phyloP scores from a whole-genome alignment of 2,113 vertebrate species.

The Tricholaema leucomelas region DNA sequence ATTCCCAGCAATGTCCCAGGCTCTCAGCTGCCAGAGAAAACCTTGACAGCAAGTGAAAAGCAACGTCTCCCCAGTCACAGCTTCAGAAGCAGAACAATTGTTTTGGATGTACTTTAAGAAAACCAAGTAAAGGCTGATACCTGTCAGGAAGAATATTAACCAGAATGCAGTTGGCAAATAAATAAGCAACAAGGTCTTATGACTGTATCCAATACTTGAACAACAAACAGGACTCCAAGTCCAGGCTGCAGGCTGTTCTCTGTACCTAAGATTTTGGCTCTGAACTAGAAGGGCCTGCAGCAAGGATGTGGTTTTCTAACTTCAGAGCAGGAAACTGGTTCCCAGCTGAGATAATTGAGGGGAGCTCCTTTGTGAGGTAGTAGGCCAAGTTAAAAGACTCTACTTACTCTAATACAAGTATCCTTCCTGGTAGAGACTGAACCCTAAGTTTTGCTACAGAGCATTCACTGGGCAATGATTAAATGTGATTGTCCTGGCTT shows the following conservation, averaged over 20 bases:
- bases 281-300: not conserved
- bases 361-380: not conserved
- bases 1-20: not conserved
- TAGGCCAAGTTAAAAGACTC: not conserved
- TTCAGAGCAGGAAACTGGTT: not conserved
- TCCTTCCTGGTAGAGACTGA: not conserved
- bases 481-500: not conserved
- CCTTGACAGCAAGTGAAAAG: not conserved
- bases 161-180: not conserved
- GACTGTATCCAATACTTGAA: not conserved
- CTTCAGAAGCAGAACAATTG: not conserved
- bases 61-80: not conserved
- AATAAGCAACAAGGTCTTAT: not conserved
- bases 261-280: not conserved
- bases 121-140: not conserved
- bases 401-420: not conserved
- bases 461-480: not conserved
- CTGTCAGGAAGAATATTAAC: not conserved
- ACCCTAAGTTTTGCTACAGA: not conserved
- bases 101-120: not conserved
- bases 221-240: not conserved
- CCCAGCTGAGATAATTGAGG: not conserved
- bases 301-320: conserved; percentile 6
- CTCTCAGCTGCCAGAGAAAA: not conserved
- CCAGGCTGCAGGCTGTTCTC: not conserved